Evolutionary conservation across 2,888 invertebrate genomes (phyloP), one percentile per base, ranked within the genome.

Genomic region (Geophilus truncorum): DNA sequence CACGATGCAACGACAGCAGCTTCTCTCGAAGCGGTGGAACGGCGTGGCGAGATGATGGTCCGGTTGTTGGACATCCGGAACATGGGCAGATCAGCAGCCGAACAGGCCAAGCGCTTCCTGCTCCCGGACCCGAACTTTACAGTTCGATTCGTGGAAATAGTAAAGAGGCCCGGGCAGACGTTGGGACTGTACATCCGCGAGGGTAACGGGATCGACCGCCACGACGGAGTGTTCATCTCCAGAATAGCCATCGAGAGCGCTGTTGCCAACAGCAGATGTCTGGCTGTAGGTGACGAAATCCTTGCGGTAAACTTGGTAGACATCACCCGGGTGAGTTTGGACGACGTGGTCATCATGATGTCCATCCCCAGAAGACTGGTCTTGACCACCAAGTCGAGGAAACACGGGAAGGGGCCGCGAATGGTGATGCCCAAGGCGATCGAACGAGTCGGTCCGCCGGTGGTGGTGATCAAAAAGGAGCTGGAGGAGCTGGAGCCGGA

Each of bases 281-380:
- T 99, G 83, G 86, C 93, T 90, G 97, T 98, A 79, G 98, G 98
- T 76, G 98, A 99, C 88, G 98, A 99, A 90, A 98, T 99, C 86
- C 89, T 99, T 84, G 97, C 97, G 45, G 98, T 99, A 81, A 99
- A 99, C 89, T 90, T 97, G 86, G 98, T 99, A 84, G 97, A 98
- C 87, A 98, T 99, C 84, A 94, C 96, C 83, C 92, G 94, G 85
- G 98, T 98, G 97, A 96, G 96, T 84, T 90, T 99, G 85, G 98
- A 99, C 88, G 99, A 99, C 88, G 99, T 99, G 83, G 99, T 99
- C 84, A 96, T 98, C 86, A 96, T 98, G 85, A 98, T 99, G 96
- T 97, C 97, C 86, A 99, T 99, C 89, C 98, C 99, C 6, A 91
- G 97, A 86, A 91, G 98, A 84, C 90, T 99, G 86, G 93, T 98